Evolutionary conservation across 2,888 invertebrate species (phyloP).

Genomic region (Pharmacophagus antenor): DNA sequence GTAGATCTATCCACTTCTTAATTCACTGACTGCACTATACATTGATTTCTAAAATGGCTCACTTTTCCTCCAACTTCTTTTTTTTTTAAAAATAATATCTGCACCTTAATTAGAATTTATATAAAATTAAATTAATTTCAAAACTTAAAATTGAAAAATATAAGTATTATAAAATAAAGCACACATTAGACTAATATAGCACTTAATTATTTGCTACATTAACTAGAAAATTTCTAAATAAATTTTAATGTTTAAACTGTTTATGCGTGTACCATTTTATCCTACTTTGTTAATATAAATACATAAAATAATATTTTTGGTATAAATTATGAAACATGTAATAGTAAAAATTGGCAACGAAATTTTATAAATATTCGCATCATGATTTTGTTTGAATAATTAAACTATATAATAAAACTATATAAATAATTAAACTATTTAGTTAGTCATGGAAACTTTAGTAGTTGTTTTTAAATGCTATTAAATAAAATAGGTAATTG

Average conservation of each 20-base stretch:
- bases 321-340: conserved; percentile 1
- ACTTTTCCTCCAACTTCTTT: conserved; percentile 70
- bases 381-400: conserved; percentile 1
- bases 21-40: conserved; percentile 78
- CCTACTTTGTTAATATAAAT: too few relatives aligned
- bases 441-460: conserved; percentile 9
- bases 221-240: conserved; percentile 37
- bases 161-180: conserved; percentile 36
- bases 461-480: conserved; percentile 6
- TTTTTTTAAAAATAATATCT: conserved; percentile 52
- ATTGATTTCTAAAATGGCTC: conserved; percentile 80
- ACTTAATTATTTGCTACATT: conserved; percentile 42
- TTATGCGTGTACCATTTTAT: too few relatives aligned
- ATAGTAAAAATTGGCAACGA: conserved; percentile 38
- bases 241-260: conserved; percentile 46
- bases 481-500: conserved; percentile 10
- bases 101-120: conserved; percentile 65
- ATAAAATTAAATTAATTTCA: conserved; percentile 51
- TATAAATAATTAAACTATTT: conserved; percentile 5
- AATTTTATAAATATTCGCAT: conserved; percentile 54
- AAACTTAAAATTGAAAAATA: conserved; percentile 49
- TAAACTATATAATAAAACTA: too few relatives aligned
- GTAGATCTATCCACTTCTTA: conserved; percentile 73
- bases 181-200: conserved; percentile 45
- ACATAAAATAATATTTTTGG: not conserved